Evolutionary conservation across 2,113 vertebrate genomes (phyloP).

Genomic region (Scomber japonicus): DNA sequence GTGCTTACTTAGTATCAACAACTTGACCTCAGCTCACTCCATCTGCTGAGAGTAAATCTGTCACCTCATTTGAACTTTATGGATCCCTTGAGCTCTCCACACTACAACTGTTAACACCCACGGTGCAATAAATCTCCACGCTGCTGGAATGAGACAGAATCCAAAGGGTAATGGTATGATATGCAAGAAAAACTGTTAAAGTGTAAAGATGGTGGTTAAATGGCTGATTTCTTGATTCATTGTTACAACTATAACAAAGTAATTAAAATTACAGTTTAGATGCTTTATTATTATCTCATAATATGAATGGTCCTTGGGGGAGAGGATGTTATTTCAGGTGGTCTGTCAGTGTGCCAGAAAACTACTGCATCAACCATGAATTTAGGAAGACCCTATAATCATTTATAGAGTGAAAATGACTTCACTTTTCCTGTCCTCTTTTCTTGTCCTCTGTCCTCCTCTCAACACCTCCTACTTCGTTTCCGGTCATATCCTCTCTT

Average conservation of each 20-base stretch:
- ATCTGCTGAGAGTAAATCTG: slow-evolving; percentile 54
- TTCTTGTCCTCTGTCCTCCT: slow-evolving; percentile 8
- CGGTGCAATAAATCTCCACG: slow-evolving; percentile 27
- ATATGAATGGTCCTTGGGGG: slow-evolving; percentile 48
- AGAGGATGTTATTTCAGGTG: slow-evolving; percentile 38
- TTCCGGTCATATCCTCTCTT: slow-evolving; percentile 27
- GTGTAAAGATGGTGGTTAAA: neutral
- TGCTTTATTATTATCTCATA: slow-evolving; percentile 30
- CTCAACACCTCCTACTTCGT: slow-evolving; percentile 24
- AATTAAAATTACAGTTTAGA: slow-evolving; percentile 33
- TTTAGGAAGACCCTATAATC: slow-evolving; percentile 25
- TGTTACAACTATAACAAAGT: slow-evolving; percentile 20
- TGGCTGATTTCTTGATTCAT: slow-evolving; percentile 18
- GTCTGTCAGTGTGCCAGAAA: slow-evolving; percentile 55
- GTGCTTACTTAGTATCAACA: slow-evolving; percentile 36
- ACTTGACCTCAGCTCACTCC: slow-evolving; percentile 57
- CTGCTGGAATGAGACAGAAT: slow-evolving; percentile 2
- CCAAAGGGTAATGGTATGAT: neutral
- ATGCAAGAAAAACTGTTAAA: slow-evolving; percentile 2
- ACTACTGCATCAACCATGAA: slow-evolving; percentile 39
- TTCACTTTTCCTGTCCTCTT: slow-evolving; percentile 37
- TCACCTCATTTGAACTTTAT: slow-evolving; percentile 65
- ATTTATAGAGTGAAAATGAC: slow-evolving; percentile 7
- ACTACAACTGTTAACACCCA: slow-evolving; percentile 19
- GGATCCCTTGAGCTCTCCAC: slow-evolving; percentile 5